Conservation (phyloP, 2,113 vertebrate genomes). For the Plecotus auritus region DNA sequence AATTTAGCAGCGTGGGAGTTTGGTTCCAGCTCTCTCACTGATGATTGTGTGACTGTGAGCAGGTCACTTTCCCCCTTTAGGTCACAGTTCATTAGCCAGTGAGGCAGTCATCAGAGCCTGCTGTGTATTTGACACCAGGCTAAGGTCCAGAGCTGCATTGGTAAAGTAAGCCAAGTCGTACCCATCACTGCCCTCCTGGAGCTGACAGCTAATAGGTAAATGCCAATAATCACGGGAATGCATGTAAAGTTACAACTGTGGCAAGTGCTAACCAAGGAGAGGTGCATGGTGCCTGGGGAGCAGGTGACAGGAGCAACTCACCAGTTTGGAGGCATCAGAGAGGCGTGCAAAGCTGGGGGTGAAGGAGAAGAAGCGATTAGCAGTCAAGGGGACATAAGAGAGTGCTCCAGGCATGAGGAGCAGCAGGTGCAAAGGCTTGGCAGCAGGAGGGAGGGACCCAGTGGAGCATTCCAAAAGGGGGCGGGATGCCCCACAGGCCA, state of each 20-base stretch:
- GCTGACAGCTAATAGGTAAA: background rate
- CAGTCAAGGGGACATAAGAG: background rate
- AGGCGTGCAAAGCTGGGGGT: background rate
- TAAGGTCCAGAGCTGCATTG: no score
- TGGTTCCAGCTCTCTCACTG: background rate
- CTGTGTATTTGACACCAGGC: background rate
- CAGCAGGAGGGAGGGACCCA: background rate
- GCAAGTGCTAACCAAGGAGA: background rate
- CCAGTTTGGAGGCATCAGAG: background rate
- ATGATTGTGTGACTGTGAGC: background rate
- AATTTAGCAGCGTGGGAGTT: background rate
- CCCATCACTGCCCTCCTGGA: fast-evolving
- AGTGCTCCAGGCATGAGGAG: background rate
- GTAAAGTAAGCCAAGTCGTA: background rate
- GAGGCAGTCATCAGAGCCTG: background rate
- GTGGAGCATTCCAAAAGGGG: fast-evolving
- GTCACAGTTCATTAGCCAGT: background rate
- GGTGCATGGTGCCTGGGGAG: fast-evolving
- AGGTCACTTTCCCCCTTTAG: background rate
- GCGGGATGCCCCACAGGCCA: fast-evolving
- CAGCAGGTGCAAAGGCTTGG: background rate
- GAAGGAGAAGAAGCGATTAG: background rate
- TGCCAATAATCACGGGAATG: background rate
- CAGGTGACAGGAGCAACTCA: background rate
- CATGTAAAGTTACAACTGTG: background rate